Percentiles rank a stretch among this genome's conserved stretches.
Evolutionary conservation across 2,113 vertebrate species (phyloP).

Genomic region (Chroicocephalus ridibundus): DNA sequence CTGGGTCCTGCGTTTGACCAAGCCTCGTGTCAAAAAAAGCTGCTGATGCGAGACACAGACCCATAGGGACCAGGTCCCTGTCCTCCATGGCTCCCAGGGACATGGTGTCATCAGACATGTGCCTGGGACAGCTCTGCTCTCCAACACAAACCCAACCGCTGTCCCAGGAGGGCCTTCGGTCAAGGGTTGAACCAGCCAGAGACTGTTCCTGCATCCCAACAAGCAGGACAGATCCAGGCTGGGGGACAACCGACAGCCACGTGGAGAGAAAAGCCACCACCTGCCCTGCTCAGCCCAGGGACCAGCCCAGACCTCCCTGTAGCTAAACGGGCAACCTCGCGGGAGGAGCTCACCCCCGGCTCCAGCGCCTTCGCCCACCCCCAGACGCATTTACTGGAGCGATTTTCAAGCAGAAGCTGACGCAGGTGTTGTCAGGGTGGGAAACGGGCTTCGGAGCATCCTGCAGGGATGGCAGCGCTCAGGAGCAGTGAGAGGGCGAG

Average conservation of each 20-base stretch:
- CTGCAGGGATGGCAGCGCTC: not conserved
- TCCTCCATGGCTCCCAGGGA: not conserved
- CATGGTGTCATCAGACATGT: fast-evolving
- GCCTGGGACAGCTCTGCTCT: not conserved
- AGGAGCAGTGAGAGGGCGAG: not conserved
- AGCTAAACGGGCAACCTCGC: not conserved
- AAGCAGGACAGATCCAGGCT: not conserved
- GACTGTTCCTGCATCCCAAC: not conserved
- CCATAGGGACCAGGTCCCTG: fast-evolving
- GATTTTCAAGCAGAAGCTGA: not conserved
- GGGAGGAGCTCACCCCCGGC: not conserved
- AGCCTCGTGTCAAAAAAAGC: not conserved
- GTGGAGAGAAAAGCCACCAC: not conserved
- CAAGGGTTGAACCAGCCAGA: not conserved
- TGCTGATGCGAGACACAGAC: not conserved
- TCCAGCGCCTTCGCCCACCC: not conserved
- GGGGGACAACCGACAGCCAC: not conserved
- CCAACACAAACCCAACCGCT: fast-evolving
- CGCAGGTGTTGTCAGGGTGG: not conserved
- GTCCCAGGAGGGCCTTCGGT: not conserved
- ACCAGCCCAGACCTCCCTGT: not conserved
- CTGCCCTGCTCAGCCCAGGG: not conserved
- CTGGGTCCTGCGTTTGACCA: not conserved
- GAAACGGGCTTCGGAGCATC: not conserved
- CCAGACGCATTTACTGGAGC: not conserved